Evolutionary conservation across 1,140 invertebrate genomes (phyloP), one percentile per base, ranked within the genome.

Genomic region (Polypedilum vanderplanki): DNA sequence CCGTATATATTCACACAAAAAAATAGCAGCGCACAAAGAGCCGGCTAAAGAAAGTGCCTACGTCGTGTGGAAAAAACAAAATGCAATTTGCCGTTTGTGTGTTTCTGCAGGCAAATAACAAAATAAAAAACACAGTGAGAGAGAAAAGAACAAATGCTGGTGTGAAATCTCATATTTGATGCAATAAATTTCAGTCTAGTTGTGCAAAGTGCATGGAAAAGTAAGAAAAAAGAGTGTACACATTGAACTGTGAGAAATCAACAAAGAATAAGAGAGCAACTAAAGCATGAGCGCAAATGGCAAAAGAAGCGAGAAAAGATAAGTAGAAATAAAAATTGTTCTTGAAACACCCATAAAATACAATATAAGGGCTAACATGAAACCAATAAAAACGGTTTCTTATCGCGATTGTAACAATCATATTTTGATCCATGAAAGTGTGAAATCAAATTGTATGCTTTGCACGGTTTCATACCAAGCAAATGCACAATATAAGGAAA

Each of bases 151-250:
- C 12, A 57, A 57, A 57, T n/a, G 46, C 46, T 70, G 65, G 65
- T 70, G 65, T 70, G 65, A 70, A 70, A 70, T 70, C 65, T 70
- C 65, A 70, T 70, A 70, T 70, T 70, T 70, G 65, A 70, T 70
- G 65, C 65, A 70, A 70, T 70, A 70, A 70, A 70, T 70, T 70
- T 70, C 17, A 70, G 17, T 70, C 65, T 70, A 70, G 65, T 70
- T 70, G 65, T 70, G 65, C 65, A 70, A 70, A 70, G 65, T 70
- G 65, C 65, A 70, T 9, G 20, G 17, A 20, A 70, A 70, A 22
- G n/a, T 3, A 7, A 1, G n/a, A 57, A 57, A 57, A 57, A 57
- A 57, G 10, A 57, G 10, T 17, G n/a, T 12, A 57, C 46, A 57
- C 17, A 70, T 70, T 5, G 20, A 70, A 70, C n/a, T 57, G 46